Evolutionary conservation across 2,113 vertebrate genomes (phyloP).

Genomic region (Perca fluviatilis): DNA sequence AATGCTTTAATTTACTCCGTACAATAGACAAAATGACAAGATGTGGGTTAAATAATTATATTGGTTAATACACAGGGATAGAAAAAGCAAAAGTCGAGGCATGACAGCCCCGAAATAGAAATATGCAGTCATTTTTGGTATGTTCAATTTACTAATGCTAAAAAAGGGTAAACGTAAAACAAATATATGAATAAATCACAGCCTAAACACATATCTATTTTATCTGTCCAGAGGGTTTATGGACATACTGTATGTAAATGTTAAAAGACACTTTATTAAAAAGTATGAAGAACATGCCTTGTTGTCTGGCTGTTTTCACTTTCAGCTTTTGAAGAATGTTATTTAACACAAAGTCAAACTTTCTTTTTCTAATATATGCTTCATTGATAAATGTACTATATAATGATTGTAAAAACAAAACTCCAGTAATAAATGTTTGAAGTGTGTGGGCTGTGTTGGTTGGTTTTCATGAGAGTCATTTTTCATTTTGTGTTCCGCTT

Average conservation of each 20-base stretch:
- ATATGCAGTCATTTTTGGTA: constrained; percentile 60
- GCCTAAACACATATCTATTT: constrained; percentile 61
- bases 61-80: not conserved
- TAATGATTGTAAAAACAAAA: constrained; percentile 90
- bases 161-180: constrained; percentile 5
- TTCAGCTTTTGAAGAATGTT: constrained; percentile 74
- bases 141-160: constrained; percentile 29
- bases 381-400: constrained; percentile 78
- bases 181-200: constrained; percentile 30
- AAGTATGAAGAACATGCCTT: constrained; percentile 56
- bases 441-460: constrained; percentile 28
- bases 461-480: constrained; percentile 18
- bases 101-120: constrained; percentile 31
- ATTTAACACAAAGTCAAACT: constrained; percentile 52
- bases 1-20: not conserved
- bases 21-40: not conserved
- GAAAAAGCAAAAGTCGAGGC: constrained; percentile 19
- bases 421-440: constrained; percentile 81
- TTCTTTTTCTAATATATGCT: constrained; percentile 69
- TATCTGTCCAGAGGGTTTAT: constrained; percentile 58
- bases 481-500: not conserved
- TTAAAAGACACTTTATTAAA: constrained; percentile 62
- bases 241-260: constrained; percentile 58
- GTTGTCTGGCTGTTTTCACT: constrained; percentile 65
- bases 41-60: not conserved